These are phyloP conservation scores for Acanthornis magna DNA, from an alignment of 2,797 vertebrate genomes.

Conservation along the genomic window DNA sequence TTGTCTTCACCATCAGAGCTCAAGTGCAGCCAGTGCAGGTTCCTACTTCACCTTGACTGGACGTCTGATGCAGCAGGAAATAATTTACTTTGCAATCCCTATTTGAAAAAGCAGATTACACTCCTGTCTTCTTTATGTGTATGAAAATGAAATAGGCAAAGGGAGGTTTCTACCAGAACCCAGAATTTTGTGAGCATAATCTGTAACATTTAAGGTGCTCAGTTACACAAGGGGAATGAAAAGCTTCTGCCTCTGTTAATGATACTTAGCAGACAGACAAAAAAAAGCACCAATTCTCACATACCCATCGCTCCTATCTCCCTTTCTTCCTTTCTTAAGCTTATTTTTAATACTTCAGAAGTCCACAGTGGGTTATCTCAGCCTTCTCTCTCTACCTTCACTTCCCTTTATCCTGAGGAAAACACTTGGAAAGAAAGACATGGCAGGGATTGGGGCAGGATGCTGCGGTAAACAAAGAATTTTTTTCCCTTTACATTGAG, in stretches of 20 bases:
- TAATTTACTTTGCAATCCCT: neutral
- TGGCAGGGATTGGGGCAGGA: neutral
- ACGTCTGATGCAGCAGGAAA: neutral
- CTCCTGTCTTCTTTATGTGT: neutral
- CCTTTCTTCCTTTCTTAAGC: neutral
- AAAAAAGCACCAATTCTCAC: neutral
- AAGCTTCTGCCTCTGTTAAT: neutral
- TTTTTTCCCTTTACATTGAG: neutral
- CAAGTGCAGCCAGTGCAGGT: neutral
- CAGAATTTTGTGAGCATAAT: neutral
- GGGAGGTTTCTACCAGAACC: neutral
- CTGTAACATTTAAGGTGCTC: neutral
- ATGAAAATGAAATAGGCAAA: neutral
- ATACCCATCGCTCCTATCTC: neutral
- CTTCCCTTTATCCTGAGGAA: neutral
- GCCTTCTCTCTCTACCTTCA: neutral
- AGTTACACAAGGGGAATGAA: neutral
- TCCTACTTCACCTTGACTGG: neutral
- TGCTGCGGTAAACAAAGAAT: neutral
- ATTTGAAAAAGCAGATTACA: neutral
- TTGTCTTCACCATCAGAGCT: neutral
- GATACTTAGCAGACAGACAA: neutral
- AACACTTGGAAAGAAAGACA: neutral
- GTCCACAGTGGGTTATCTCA: neutral
- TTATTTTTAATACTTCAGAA: neutral